Base-by-base conservation (phyloP, 2,113 vertebrate species). In the Benitochromis conjunctus region DNA sequence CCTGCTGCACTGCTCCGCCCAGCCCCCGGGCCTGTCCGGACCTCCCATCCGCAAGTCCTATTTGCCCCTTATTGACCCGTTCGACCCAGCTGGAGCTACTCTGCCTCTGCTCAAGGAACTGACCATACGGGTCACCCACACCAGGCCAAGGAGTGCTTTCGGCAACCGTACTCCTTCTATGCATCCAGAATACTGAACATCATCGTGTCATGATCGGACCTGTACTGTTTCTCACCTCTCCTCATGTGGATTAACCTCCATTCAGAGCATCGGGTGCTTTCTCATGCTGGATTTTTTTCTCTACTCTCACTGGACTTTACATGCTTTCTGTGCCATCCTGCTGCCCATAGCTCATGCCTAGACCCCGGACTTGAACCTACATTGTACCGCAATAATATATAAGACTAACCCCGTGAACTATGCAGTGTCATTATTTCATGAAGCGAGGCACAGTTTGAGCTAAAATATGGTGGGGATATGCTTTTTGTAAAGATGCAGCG, bases 1-100 rank as follows among this genome's bases (percentile, higher is more conserved):
- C 96, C 97, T 26, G 95, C 97, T 4, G 96, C 98, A 2, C 96
- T 99, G 88, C 97, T 99, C 58, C 96, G 98, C 91, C 97, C 98
- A 16, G 98, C 98, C 80, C 98, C 98, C 0, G 99, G 99, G 88
- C 98, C 99, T 87, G 96, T 99, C 95, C 97, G 98, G 97, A 99
- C 98, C 94, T 92, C 97, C 92, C 98, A 99, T 89, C 96, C 99
- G 5, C 97, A 97, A 2, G 95, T 99, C 94, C 97, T 99, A 83
- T 99, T 99, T 89, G 96, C 99, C 92, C 98, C 99, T 46, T 99
- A 99, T 84, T 99, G 97, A 99, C 86, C 90, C 2, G 21, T 58
- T 34, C 8, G 81, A 86, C 62, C 58, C 12, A 16, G 62, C 79
- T 12, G 53, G 77, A 41, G 24, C 71, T 14, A n/a, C 77, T 11